These are phyloP conservation scores for Drosophila histrio DNA, from an alignment of 2,888 invertebrate genomes.

Conservation along the genomic window DNA sequence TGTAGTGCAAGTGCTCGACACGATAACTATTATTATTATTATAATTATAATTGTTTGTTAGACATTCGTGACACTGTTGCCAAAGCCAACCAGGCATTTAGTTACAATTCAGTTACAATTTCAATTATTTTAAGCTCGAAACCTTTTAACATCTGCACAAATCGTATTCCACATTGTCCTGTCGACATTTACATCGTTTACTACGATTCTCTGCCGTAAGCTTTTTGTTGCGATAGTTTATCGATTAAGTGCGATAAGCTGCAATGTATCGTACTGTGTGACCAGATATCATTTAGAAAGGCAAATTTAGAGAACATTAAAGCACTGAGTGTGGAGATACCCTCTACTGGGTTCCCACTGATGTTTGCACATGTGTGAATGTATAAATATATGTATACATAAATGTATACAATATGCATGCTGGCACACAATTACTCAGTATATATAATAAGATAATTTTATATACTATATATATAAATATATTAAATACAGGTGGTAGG, in stretches of 20 bases:
- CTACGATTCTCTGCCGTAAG: constrained; percentile 1
- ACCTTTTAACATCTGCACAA: constrained; percentile 15
- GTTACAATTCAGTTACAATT: constrained; percentile 9
- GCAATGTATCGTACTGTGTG: background rate
- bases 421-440: too few species aligned
- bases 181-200: constrained; percentile 24
- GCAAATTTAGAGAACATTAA: too few species aligned
- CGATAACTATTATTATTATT: background rate
- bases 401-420: too few species aligned
- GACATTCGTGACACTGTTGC: constrained; percentile 14
- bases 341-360: too few species aligned
- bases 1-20: constrained; percentile 10
- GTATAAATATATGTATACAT: too few species aligned
- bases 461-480: too few species aligned
- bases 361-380: too few species aligned
- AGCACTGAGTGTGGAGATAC: too few species aligned
- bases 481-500: too few species aligned
- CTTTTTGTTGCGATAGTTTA: too few species aligned
- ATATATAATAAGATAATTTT: too few species aligned
- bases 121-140: constrained; percentile 18
- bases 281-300: background rate
- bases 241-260: background rate
- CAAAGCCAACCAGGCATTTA: constrained; percentile 16
- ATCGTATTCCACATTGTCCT: constrained; percentile 26
- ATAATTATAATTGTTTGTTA: background rate